These are phyloP conservation scores for Drosophila phalerata DNA, from an alignment of 2,888 invertebrate genomes.

Conservation along the genomic window DNA sequence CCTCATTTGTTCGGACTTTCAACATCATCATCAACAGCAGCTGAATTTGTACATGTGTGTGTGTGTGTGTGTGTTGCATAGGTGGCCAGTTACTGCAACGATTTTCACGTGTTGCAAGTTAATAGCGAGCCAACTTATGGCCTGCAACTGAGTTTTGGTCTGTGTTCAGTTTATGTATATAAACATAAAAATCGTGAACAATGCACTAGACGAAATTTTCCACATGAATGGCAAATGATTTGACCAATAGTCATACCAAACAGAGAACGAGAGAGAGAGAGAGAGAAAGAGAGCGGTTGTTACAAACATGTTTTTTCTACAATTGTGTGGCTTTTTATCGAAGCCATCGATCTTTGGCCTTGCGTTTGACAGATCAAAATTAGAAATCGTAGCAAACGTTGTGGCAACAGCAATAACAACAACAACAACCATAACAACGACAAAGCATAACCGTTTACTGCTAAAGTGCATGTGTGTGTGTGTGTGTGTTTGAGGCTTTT, in stretches of 20 bases:
- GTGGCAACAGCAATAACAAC: conserved; percentile 18
- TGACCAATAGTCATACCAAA: conserved; percentile 26
- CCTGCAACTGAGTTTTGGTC: conserved; percentile 57
- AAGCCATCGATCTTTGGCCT: conserved; percentile 82
- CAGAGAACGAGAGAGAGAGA: neutral
- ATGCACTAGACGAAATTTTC: conserved; percentile 78
- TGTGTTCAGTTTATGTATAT: conserved; percentile 54
- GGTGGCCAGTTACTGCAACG: conserved; percentile 32
- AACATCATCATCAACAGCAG: conserved; percentile 62
- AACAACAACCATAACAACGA: conserved; percentile 31
- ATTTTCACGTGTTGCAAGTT: conserved; percentile 75
- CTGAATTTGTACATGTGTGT: neutral
- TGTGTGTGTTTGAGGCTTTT: conserved; percentile 25
- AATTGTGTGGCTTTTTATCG: conserved; percentile 71
- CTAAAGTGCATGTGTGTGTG: neutral
- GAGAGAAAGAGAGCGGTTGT: conserved; percentile 1
- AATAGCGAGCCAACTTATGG: conserved; percentile 63
- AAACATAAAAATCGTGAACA: conserved; percentile 76
- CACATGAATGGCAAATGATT: conserved; percentile 77
- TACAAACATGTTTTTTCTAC: conserved; percentile 33
- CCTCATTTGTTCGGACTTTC: conserved; percentile 68
- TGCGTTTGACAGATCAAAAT: conserved; percentile 83
- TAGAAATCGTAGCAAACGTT: conserved; percentile 69
- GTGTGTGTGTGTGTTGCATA: conserved; percentile 15
- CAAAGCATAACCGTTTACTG: conserved; percentile 14